Evolutionary conservation across 2,888 invertebrate genomes (phyloP), one percentile per base, ranked within the genome.

Genomic region (Nomada goodeniana): DNA sequence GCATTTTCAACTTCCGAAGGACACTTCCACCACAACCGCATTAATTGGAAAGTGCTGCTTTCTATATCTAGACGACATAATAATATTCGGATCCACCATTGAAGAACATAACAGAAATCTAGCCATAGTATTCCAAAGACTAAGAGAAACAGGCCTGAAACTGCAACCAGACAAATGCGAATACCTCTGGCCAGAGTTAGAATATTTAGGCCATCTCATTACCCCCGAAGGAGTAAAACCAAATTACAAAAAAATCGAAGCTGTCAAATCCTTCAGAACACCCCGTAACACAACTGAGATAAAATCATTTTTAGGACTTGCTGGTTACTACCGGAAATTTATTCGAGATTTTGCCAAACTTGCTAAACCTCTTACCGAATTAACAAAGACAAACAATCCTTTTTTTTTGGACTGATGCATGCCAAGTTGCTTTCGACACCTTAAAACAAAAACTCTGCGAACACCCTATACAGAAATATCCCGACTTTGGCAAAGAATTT

Each of bases 11-110:
- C 75, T 0, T 20, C 59, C 1, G 26, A 53, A 4, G 80, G 75
- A 23, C 71, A 71, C 20, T 75, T 67, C 18, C 29, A 75, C 0
- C 75, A 61, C 23, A 55, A 13, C 0, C 9, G 75, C 1, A 80
- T 20, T 77, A 15, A 60, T 60, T 0, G 60, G 26, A 1, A 73
- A 29, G 13, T 5, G n/a, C 13, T 78, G 78, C 7, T 73, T 78
- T 2, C 59, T 68, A 0, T 78, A 73, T 18, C 13, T 73, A 18
- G 78, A 78, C 4, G 78, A 64, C 9, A 65, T 78, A 5, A 57
- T 78, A 9, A 53, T 63, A 4, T 78, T 20, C 11, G 78, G 68
- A n/a, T 0, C 2, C 0, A 63, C 61, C 1, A 23, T 68, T 2
- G 36, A 73, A 26, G 73, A 73, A 20, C 72, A 77, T 26, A 60